Evolutionary conservation across 2,888 invertebrate species (phyloP), one percentile per base, ranked within the genome.

Genomic region (Oasisia sp.): DNA sequence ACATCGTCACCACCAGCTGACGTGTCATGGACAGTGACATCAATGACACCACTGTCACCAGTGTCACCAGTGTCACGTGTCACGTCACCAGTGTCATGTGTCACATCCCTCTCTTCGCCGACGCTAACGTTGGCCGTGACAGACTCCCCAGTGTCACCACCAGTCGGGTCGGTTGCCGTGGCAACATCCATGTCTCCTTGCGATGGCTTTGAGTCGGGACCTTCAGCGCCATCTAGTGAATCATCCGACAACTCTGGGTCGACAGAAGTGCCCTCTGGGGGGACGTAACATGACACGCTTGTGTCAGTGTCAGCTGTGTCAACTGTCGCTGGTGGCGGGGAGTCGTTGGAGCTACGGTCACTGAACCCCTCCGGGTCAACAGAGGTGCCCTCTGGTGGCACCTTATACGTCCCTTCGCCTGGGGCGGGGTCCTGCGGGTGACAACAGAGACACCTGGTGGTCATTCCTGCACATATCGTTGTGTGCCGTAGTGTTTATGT

Each of bases 211-310:
- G 27, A 3, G 74, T 74, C 74, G 27, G 74, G 74, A n/a, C n/a
- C 74, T 74, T 74, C 74, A 74, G 27, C 74, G 27, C 74, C 74
- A 74, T 74, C 74, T 74, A 74, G 74, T 74, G 74, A 74, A 74
- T 74, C 74, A 74, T 74, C 74, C 27, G 74, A 74, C n/a, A 74
- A 74, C 74, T 74, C 74, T 74, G 74, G 74, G 7, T 74, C 74
- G 74, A 74, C 74, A 27, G 74, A 74, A 14, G 74, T 74, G 19
- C 74, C 74, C 74, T 74, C 74, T 74, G 74, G 74, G 27, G 74
- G 74, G n/a, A 74, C 74, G 74, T 27, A 74, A 74, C 27, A 74
- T 74, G 74, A 27, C 74, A 74, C 27, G 27, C 74, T 74, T 74
- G 74, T 74, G 74, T 74, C 74, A 74, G 74, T 74, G 74, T 19